Base-by-base conservation (phyloP, 2,797 vertebrate species). In the Hydrocynus forskahlii region DNA sequence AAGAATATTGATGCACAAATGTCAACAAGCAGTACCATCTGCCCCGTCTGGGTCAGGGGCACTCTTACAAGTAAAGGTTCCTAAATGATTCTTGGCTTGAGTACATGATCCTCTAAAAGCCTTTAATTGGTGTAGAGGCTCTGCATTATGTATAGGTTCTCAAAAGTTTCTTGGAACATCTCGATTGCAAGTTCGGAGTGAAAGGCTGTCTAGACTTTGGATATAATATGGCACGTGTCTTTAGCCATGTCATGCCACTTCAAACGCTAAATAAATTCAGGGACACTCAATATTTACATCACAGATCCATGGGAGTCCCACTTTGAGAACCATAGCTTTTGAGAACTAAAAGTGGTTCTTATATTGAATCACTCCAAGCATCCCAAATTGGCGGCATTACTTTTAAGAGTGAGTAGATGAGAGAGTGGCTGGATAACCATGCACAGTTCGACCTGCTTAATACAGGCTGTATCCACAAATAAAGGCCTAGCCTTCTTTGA, bases 11-110 rank as follows among this genome's bases (percentile, higher is more conserved):
- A 90, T 75, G 81, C 64, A 75, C 84, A 92, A 93, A 93, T 93
- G 91, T 93, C 92, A 92, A 73, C 89, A n/a, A 76, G 79, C 86
- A 81, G 48, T 10, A 78, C 91, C 93, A 94, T 93, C 93, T 95
- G 93, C 82, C 63, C 25, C 79, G 85, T 84, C 77, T 76, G 78
- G 63, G 40, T 77, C 73, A 75, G 76, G 29, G 83, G 86, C 16
- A 14, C 63, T 8, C 17, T 38, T 19, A 19, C 1, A 64, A 66
- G 40, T 38, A 40, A 66, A 40, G 63, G 29, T 16, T 66, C 63
- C 63, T 66, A 6, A 38, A 66, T 8, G 29, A 38, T 19, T 38
- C 35, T 38, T 19, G 63, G 63, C 35, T 7, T 64, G 25, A 6
- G 17, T 14, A 35, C 13, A 5, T 35, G 10, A 4, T 64, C 38